Percentiles rank a stretch among this genome's conserved stretches.
Conservation (phyloP, 2,797 vertebrate species). For the Huso huso region DNA sequence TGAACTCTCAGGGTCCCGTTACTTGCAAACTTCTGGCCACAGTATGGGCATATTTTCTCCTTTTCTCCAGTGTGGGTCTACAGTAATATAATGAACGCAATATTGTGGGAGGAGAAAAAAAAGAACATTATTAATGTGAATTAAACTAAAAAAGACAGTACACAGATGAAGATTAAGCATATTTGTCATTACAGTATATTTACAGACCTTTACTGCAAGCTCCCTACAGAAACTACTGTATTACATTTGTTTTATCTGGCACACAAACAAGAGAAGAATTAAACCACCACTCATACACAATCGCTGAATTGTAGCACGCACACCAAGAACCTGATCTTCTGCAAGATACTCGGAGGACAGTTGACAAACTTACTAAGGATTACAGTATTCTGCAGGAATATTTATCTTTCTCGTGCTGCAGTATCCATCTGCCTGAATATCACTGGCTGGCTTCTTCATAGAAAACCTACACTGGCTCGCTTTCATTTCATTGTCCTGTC, state of each 20-base stretch:
- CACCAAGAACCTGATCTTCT: neutral
- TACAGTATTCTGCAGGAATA: too few species aligned
- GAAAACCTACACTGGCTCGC: too few species aligned
- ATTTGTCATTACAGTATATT: neutral
- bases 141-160: constrained; percentile 20
- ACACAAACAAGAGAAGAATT: neutral
- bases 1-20: constrained; percentile 94
- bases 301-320: too few species aligned
- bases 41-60: constrained; percentile 97
- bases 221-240: neutral
- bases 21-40: constrained; percentile 96
- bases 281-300: neutral
- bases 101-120: neutral
- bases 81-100: constrained; percentile 1
- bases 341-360: neutral
- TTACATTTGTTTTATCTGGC: neutral
- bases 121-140: neutral
- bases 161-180: constrained; percentile 18
- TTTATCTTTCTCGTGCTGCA: too few species aligned
- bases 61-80: constrained; percentile 98
- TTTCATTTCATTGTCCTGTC: too few species aligned
- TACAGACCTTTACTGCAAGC: neutral
- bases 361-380: too few species aligned
- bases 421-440: too few species aligned
- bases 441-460: too few species aligned